These are phyloP conservation scores for Struthidea cinerea DNA, from an alignment of 2,113 vertebrate species.

Conservation along the genomic window DNA sequence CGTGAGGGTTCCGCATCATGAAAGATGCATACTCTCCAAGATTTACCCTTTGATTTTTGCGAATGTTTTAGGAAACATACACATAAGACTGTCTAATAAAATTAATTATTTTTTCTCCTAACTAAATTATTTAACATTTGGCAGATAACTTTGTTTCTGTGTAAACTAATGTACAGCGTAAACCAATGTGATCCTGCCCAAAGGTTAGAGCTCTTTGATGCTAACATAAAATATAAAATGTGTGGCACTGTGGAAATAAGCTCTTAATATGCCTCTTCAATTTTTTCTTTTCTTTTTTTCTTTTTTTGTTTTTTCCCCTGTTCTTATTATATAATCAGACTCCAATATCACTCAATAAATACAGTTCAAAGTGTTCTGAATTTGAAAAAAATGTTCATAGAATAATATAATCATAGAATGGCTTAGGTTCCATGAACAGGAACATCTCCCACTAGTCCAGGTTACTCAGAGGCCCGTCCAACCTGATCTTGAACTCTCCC, in stretches of 20 bases:
- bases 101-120: neutral
- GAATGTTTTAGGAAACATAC: neutral
- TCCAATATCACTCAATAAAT: neutral
- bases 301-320: neutral
- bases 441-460: neutral
- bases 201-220: neutral
- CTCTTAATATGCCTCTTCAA: neutral
- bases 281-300: neutral
- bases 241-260: neutral
- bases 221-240: neutral
- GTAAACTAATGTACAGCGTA: neutral
- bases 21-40: neutral
- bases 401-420: neutral
- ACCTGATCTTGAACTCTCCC: neutral
- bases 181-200: neutral
- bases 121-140: neutral
- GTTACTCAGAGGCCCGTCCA: neutral
- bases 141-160: neutral
- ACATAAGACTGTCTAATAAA: neutral
- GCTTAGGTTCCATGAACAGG: too few species aligned
- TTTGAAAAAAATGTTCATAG: neutral
- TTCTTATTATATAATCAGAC: neutral
- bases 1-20: neutral
- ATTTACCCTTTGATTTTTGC: neutral
- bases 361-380: neutral